phyloP scores from a whole-genome alignment of 2,113 vertebrate genomes.

The Sander vitreus region DNA sequence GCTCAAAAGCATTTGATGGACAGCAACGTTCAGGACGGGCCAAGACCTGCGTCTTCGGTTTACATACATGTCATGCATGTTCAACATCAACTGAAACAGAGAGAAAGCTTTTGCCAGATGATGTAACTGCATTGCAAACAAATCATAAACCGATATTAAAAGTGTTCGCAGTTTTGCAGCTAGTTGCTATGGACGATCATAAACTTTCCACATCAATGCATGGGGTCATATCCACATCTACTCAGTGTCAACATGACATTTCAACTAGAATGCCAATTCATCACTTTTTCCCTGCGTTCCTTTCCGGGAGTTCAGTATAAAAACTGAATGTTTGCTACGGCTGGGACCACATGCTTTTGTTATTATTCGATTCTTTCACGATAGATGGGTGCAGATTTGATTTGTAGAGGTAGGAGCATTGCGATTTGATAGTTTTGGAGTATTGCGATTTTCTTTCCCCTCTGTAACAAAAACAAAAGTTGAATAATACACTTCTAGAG shows the following conservation, averaged over 20 bases:
- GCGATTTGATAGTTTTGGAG: no score
- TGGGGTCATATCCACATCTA: neutral
- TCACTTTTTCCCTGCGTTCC: neutral
- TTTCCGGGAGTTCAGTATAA: neutral
- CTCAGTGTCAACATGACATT: neutral
- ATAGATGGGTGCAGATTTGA: no score
- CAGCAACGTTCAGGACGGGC: neutral
- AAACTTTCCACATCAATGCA: neutral
- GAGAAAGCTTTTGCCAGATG: neutral
- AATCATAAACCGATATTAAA: neutral
- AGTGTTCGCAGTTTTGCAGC: neutral
- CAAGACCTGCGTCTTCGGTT: conserved; percentile 29
- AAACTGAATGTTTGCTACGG: neutral
- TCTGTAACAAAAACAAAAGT: no score
- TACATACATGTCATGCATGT: conserved; percentile 20
- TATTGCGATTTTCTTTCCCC: no score
- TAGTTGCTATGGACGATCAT: neutral
- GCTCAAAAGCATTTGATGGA: conserved; percentile 14
- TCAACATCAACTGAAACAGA: conserved; percentile 27
- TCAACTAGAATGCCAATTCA: no score
- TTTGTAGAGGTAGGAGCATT: no score
- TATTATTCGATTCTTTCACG: no score
- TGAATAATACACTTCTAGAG: no score
- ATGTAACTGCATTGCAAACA: neutral
- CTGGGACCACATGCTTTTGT: no score